A percentile compares a stretch with the other conserved stretches of the same genome.
Evolutionary conservation across 2,888 invertebrate species (phyloP).

Genomic region (Plebejus anna): DNA sequence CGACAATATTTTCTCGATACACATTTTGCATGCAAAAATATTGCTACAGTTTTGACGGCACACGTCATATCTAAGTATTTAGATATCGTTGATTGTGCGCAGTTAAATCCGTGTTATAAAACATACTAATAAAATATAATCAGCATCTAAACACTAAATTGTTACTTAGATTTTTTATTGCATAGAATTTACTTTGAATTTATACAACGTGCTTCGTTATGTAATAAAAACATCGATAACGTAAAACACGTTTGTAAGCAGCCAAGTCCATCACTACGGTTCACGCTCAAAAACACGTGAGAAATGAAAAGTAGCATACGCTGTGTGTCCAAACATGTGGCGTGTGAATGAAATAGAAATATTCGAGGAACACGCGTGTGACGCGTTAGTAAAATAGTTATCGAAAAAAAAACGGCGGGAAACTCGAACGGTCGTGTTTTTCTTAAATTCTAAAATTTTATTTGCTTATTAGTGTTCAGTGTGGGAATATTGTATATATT

Average conservation of each 20-base stretch:
- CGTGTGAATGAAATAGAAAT: slow-evolving; percentile 41
- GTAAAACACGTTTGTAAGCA: not conserved
- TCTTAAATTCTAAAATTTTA: no score
- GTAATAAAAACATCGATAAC: not conserved
- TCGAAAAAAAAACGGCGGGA: no score
- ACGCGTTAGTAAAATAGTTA: not conserved
- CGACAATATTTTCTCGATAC: no score
- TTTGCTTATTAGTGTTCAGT: no score
- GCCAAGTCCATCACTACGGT: slow-evolving; percentile 46
- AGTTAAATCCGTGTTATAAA: not conserved
- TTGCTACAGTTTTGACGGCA: no score
- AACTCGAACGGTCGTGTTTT: no score
- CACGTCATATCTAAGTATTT: no score
- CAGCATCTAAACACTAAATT: no score
- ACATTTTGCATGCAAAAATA: no score
- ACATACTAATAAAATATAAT: not conserved
- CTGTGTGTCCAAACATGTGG: slow-evolving; percentile 47
- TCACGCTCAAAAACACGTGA: slow-evolving; percentile 66
- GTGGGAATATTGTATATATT: no score
- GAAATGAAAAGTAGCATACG: slow-evolving; percentile 41
- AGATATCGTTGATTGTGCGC: no score
- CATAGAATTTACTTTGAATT: not conserved
- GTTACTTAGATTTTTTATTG: not conserved
- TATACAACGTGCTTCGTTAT: not conserved
- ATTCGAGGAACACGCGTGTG: slow-evolving; percentile 1